These are phyloP conservation scores for Pyrgilauda ruficollis DNA, from an alignment of 2,113 vertebrate genomes.

Conservation along the genomic window DNA sequence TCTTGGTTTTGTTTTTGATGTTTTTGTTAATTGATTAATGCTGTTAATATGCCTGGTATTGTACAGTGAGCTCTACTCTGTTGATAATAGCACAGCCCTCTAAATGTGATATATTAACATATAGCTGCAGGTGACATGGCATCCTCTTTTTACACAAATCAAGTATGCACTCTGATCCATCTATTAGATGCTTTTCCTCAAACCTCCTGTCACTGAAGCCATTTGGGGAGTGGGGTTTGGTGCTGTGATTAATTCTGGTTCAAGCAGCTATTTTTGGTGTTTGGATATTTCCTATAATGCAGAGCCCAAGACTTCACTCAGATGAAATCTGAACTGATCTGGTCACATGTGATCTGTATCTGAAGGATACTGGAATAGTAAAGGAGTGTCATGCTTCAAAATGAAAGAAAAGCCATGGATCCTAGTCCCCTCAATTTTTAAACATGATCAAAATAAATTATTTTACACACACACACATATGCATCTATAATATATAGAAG, in stretches of 20 bases:
- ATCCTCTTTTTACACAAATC: constrained; percentile 3
- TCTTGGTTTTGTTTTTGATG: background rate
- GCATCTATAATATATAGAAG: background rate
- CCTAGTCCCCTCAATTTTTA: background rate
- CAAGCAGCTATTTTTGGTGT: constrained; percentile 34
- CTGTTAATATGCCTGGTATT: background rate
- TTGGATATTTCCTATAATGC: background rate
- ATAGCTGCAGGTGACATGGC: background rate
- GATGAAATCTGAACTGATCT: constrained; percentile 21
- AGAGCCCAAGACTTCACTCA: background rate
- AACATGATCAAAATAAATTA: background rate
- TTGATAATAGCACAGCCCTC: background rate
- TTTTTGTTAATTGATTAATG: background rate
- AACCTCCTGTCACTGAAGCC: constrained; percentile 1
- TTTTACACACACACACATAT: rapidly evolving
- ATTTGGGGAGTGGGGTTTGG: background rate
- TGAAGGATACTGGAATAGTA: background rate
- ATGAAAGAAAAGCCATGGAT: background rate
- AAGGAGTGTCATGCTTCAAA: background rate
- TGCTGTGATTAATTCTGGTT: constrained; percentile 10
- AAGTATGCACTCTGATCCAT: background rate
- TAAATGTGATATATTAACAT: background rate
- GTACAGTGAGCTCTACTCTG: background rate
- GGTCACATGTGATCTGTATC: background rate
- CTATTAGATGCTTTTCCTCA: background rate